Base-by-base conservation (phyloP, 1,140 invertebrate species). In the Aphis gossypii region DNA sequence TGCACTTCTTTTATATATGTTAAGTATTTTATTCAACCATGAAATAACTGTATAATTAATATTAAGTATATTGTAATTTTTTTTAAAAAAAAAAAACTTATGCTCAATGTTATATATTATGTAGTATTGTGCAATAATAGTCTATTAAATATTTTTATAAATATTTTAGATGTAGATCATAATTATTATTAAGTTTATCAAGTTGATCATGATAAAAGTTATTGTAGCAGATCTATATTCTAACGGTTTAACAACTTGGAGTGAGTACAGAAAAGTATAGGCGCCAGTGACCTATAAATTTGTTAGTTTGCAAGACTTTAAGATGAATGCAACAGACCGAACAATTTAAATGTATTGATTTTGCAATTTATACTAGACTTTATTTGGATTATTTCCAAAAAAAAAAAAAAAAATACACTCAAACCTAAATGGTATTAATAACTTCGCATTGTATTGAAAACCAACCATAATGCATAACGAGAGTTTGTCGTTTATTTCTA, bases 261-360 rank as follows among this genome's bases (percentile, higher is more conserved):
- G 30, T 23, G 46, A 87, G 30, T 87, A 48, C 6, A 46, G 86
- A 54, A 51, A 38, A 54, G 30, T 54, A 25, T 54, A 89, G 87
- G 87, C 87, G 87, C 48, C n/a, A 35, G 44, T 48, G 46, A 89
- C 87, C 48, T 89, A 89, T 54, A 54, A 89, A 89, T 51, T 21
- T 88, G n/a, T 88, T 88, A 51, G 46, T 51, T 51, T 88, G 18
- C 18, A 18, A n/a, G n/a, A 30, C 46, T 88, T 88, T 56, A 30
- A 56, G 48, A 54, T 21, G 35, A 51, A 54, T 56, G n/a, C 35
- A 89, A 89, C 51, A 89, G 46, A 89, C 48, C 87, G 48, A 54
- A 54, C 48, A 51, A 54, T 89, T 89, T 89, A 88, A 88, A 88
- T 88, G 87, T 89, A 89, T 88, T 35, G 87, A 88, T 88, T 88